Base-by-base conservation (phyloP, 2,888 invertebrate species). In the Cylindroiulus punctatus region DNA sequence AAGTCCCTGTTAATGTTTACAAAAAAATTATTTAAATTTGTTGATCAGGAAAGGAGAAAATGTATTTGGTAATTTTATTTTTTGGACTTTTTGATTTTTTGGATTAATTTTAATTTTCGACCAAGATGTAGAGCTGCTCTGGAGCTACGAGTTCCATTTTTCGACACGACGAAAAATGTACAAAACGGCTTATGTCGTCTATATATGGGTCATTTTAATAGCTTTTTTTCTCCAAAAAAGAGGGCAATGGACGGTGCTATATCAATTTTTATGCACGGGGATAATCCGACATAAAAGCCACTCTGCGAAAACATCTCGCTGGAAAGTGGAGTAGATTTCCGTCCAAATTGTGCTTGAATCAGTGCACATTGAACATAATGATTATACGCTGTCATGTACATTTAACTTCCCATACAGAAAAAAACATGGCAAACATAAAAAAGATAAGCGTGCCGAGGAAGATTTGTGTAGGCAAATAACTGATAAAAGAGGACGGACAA, bases 281-380 rank as follows among this genome's bases (percentile, higher is more conserved):
- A 76, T 76, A 76, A 76, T 76, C 76, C 76, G 26, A 3, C 76
- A 3, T 30, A 76, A 76, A 76, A 76, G 30, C 26, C 76, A 76
- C 76, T 76, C 76, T 30, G 8, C 12, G 30, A 26, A 76, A 30
- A 76, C 30, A 76, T 76, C 30, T 76, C n/a, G 8, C 76, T 30
- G 2, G 76, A 76, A 76, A 76, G 14, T 76, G 0, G 76, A 76
- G 76, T 76, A 76, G 76, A 76, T 76, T 76, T 76, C 76, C 76
- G 76, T 12, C 76, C 76, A 26, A 76, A 76, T 76, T 76, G 30
- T 76, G 76, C 76, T 26, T 76, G 76, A 76, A 76, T 76, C 76
- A 76, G 76, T 30, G 76, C 76, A 30, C 76, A 76, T 76, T 76
- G 76, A 76, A 76, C 76, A 76, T 76, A 76, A 76, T 76, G 76